Base-by-base conservation (phyloP, 2,888 invertebrate species). In the Sarcophaga carnaria region DNA sequence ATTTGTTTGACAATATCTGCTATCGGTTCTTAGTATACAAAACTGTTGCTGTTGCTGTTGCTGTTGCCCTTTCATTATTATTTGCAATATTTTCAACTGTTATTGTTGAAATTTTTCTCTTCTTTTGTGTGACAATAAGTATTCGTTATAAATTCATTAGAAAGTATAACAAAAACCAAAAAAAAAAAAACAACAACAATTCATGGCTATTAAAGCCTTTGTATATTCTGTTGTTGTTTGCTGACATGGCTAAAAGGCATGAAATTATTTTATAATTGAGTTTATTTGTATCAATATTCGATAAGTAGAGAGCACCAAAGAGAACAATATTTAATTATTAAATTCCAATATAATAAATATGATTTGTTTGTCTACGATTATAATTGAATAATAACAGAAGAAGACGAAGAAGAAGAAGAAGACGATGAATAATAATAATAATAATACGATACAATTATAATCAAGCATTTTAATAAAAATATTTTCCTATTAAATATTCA, bases 221-320 rank as follows among this genome's bases (percentile, higher is more conserved):
- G 66, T 27, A 4, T 45, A 22, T 71, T 60, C 5, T 59, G 49
- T 80, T 66, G 0, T 67, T 83, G 37, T 62, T 79, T 63, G 69
- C 27, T 49, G 62, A n/a, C n/a, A 37, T 37, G 37, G 37, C 37
- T 37, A 71, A 54, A 54, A 70, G 8, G 12, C 6, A 12, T 25
- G 12, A 49, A 49, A 70, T 70, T 70, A 47, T 20, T 47, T 70
- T 70, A 70, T 70, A 70, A 70, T 49, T 70, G 49, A 70, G 25
- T 70, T 70, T 54, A 66, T 37, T 22, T 70, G 17, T 49, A 25
- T 70, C 70, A 25, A 37, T 37, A 37, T 37, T 37, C 37, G 10
- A 67, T 45, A 70, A 70, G 10, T 45, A 14, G 69, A 54, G 6
- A 14, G n/a, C 0, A 69, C 14, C 25, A 71, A 71, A 17, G 25